These are phyloP conservation scores for Charanyca ferruginea DNA, from an alignment of 2,888 invertebrate genomes.

Conservation along the genomic window DNA sequence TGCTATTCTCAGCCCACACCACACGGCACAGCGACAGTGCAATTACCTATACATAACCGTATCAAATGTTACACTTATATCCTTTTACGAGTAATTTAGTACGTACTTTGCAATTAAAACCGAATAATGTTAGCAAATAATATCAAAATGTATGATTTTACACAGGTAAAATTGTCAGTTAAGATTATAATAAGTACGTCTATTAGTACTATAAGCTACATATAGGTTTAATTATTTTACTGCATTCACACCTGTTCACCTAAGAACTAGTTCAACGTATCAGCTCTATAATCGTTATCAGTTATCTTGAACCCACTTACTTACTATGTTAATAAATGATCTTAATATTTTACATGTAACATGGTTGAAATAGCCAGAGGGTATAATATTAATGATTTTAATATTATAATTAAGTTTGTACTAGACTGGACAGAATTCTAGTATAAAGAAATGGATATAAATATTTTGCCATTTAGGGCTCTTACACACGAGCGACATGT, in stretches of 20 bases:
- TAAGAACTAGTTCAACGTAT: conserved; percentile 37
- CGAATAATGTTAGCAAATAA: conserved; percentile 21
- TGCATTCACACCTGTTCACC: conserved; percentile 46
- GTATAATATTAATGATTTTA: conserved; percentile 26
- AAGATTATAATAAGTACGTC: background rate
- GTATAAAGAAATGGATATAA: background rate
- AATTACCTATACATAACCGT: conserved; percentile 4
- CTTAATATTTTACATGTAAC: conserved; percentile 34
- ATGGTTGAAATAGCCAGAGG: conserved; percentile 19
- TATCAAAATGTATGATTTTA: conserved; percentile 20
- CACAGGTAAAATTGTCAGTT: conserved; percentile 18
- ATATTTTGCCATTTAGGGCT: no score
- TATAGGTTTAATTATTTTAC: conserved; percentile 35
- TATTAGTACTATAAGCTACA: background rate
- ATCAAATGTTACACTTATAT: conserved; percentile 29
- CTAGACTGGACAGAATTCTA: background rate
- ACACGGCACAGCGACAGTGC: no score
- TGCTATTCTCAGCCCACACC: no score
- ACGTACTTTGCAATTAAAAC: conserved; percentile 26
- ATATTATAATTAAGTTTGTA: conserved; percentile 13
- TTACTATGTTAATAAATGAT: conserved; percentile 40
- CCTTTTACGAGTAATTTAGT: conserved; percentile 30
- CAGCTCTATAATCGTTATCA: conserved; percentile 39
- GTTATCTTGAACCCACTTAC: conserved; percentile 22
- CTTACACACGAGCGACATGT: no score